Evolutionary conservation across 2,888 invertebrate species (phyloP), one percentile per base, ranked within the genome.

Genomic region (Notodromas monacha): DNA sequence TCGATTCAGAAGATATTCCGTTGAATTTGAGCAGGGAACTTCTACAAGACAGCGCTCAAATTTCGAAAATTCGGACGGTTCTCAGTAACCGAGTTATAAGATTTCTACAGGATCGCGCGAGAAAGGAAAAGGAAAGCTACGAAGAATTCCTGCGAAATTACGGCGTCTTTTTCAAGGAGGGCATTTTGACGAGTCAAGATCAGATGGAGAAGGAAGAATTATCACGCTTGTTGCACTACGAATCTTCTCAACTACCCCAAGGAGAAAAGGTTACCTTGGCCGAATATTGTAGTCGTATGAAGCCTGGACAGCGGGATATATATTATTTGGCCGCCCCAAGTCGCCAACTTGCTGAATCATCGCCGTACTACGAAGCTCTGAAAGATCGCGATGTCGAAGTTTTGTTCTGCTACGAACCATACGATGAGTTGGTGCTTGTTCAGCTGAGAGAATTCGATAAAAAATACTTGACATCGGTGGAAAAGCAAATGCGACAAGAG

Each of bases 1-100:
- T 92, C 11, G 92, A 92, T 55, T 86, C 84, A 2, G 92, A 92
- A 56, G 92, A 92, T 51, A 86, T 92, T 54, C 92, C 92, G 26
- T 54, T 92, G 33, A 92, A 92, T 60, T 58, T 92, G 35, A 89
- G 86, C 46, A 60, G 92, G 44, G 92, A 92, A 51, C 52, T 92
- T 34, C 55, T 92, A 30, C 92, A 92, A 52, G 86, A 92, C 43
- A 81, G 79, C 49, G 61, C 65, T 14, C 56, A 92, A 3, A 81
- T 92, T 39, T 62, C 72, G 33, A 79, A 77, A 54, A 51, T 89
- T 6, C 60, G 68, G 29, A 64, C 62, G 34, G 77, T 86, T 14
- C 52, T 89, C 15, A 74, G 79, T 1, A 67, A 67, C 38, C 60
- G 73, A 36, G 58, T 79, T 30, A 47, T 86, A 2, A 69, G 74